phyloP scores from a whole-genome alignment of 2,888 invertebrate species.

The Callosobruchus maculatus region DNA sequence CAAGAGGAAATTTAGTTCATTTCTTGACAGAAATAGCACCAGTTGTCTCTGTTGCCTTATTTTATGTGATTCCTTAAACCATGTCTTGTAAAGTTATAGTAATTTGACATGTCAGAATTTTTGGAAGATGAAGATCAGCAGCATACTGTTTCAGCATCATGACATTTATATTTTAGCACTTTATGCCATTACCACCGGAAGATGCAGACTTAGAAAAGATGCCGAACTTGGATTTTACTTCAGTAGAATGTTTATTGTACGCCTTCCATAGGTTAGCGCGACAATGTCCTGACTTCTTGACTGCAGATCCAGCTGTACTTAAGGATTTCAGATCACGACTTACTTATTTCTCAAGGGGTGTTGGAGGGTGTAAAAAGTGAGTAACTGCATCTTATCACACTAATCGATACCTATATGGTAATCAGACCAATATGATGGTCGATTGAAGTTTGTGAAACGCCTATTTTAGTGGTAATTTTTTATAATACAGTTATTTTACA shows the following conservation, averaged over 20 bases:
- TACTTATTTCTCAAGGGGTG: conserved; percentile 88
- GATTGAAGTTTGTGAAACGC: neutral
- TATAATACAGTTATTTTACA: conserved; percentile 1
- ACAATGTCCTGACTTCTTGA: conserved; percentile 72
- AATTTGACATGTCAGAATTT: too few relatives aligned
- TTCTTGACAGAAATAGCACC: too few relatives aligned
- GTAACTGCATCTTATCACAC: neutral
- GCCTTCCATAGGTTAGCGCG: conserved; percentile 73
- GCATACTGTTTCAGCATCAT: neutral
- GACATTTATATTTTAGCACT: conserved; percentile 61
- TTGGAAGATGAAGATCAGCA: too few relatives aligned
- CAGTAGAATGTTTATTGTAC: conserved; percentile 88
- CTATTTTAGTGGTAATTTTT: neutral
- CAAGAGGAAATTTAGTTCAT: too few relatives aligned
- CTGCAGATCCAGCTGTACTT: conserved; percentile 66
- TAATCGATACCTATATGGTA: too few relatives aligned
- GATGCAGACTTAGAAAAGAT: conserved; percentile 60
- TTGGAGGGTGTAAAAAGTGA: conserved; percentile 58
- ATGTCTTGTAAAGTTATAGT: too few relatives aligned
- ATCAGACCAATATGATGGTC: too few relatives aligned
- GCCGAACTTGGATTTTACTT: conserved; percentile 88
- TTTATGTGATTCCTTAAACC: too few relatives aligned
- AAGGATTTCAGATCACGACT: conserved; percentile 84
- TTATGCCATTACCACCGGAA: conserved; percentile 83
- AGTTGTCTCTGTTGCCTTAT: too few relatives aligned